Percentiles rank a stretch among this genome's conserved stretches.
These are phyloP conservation scores for Crotalus tigris DNA, from an alignment of 2,113 vertebrate species.

Conservation along the genomic window DNA sequence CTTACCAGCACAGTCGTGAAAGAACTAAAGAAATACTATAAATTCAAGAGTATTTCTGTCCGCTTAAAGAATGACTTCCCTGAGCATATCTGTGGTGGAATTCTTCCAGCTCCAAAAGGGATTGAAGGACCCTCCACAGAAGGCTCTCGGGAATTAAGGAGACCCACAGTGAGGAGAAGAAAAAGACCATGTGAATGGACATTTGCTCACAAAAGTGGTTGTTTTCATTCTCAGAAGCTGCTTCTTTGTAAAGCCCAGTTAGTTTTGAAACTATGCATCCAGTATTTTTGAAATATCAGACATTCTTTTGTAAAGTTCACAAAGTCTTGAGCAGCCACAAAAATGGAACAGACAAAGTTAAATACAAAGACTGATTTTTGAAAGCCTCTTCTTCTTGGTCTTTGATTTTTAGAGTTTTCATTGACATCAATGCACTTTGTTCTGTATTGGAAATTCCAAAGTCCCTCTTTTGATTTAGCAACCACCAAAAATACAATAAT, in stretches of 20 bases:
- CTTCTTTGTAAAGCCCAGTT: background rate
- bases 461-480: background rate
- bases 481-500: background rate
- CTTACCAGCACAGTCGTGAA: background rate
- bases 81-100: background rate
- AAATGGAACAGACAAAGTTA: background rate
- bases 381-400: background rate
- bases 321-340: background rate
- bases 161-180: background rate
- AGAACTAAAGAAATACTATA: background rate
- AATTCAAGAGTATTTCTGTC: background rate
- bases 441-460: background rate
- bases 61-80: background rate
- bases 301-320: slow-evolving; percentile 4
- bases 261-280: background rate
- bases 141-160: background rate
- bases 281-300: background rate
- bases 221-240: background rate
- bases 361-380: background rate
- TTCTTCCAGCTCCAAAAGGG: background rate
- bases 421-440: background rate
- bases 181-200: background rate
- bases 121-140: background rate
- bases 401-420: background rate
- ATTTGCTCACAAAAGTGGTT: background rate